Evolutionary conservation across 2,113 vertebrate genomes (phyloP).

Genomic region (Lota lota): DNA sequence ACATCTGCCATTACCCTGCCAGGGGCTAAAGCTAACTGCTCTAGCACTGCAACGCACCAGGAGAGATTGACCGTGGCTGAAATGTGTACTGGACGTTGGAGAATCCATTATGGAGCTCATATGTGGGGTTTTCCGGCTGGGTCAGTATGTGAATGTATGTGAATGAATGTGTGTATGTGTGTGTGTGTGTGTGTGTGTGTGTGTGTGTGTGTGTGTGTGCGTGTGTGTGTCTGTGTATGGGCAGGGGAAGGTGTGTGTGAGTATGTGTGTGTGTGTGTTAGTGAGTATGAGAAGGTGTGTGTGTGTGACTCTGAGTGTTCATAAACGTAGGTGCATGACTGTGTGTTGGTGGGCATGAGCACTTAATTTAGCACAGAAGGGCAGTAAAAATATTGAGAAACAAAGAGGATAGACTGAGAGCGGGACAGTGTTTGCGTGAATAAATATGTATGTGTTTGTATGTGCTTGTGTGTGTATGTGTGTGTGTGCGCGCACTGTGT

Average conservation of each 20-base stretch:
- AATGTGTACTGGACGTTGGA: conserved; percentile 31
- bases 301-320: neutral
- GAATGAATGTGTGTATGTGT: conserved; percentile 1
- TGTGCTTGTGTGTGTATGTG: conserved; percentile 20
- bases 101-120: conserved; percentile 36
- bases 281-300: too few relatives aligned
- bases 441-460: neutral
- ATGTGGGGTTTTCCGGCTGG: neutral
- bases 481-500: conserved; percentile 6
- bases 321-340: too few relatives aligned
- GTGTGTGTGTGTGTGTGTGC: neutral
- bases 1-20: conserved; percentile 49
- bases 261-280: neutral
- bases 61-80: conserved; percentile 38
- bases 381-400: too few relatives aligned
- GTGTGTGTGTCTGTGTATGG: neutral
- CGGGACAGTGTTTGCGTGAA: neutral
- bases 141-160: neutral
- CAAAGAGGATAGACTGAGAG: too few relatives aligned
- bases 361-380: too few relatives aligned
- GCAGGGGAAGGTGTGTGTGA: neutral
- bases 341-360: conserved; percentile 2
- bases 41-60: conserved; percentile 39
- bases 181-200: neutral
- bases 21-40: conserved; percentile 49